These are phyloP conservation scores for Eidolon dupreanum DNA, from an alignment of 2,797 vertebrate species.

Conservation along the genomic window DNA sequence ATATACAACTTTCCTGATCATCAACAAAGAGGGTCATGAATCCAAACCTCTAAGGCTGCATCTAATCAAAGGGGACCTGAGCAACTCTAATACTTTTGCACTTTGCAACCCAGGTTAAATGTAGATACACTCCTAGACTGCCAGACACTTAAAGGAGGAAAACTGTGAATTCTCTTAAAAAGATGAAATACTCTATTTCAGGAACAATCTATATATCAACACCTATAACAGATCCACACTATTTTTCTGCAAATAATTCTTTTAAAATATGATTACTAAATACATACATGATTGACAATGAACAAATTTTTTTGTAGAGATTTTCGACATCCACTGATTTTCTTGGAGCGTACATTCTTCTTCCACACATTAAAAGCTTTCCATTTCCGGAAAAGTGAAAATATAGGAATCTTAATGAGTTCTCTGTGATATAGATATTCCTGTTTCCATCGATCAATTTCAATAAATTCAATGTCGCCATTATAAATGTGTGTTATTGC, in stretches of 20 bases:
- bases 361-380: constrained; percentile 90
- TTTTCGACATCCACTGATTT: constrained; percentile 81
- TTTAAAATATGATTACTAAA: constrained; percentile 54
- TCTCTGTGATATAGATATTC: constrained; percentile 86
- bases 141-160: neutral
- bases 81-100: neutral
- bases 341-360: constrained; percentile 87
- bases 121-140: neutral
- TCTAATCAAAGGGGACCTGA: neutral
- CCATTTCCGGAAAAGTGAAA: constrained; percentile 89
- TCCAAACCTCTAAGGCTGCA: neutral
- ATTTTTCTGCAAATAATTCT: neutral
- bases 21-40: neutral
- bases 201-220: neutral
- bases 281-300: constrained; percentile 88
- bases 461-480: constrained; percentile 80
- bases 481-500: constrained; percentile 82
- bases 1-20: neutral
- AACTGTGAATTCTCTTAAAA: neutral
- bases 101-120: neutral
- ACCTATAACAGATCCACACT: neutral
- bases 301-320: constrained; percentile 86
- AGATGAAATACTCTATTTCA: neutral
- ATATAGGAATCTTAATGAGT: constrained; percentile 88
- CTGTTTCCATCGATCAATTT: constrained; percentile 87